Percentiles rank a stretch among this genome's conserved stretches.
Evolutionary conservation across 2,113 vertebrate genomes (phyloP).

Genomic region (Loxodonta africana): DNA sequence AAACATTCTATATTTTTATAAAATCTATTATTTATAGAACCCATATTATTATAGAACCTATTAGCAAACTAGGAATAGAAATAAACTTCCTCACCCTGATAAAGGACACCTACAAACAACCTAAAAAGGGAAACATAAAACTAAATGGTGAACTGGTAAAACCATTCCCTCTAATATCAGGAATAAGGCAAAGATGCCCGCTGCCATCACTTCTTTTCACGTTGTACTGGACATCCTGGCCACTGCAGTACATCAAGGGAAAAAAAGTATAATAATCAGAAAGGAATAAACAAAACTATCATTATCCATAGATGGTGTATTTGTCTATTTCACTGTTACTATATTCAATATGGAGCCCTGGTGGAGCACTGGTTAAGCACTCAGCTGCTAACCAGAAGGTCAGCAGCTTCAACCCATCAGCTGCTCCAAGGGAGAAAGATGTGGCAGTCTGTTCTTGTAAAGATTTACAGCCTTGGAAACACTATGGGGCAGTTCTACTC

Average conservation of each 20-base stretch:
- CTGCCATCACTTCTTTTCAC: background rate
- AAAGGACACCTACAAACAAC: background rate
- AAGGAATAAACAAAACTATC: background rate
- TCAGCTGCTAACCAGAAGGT: too few species aligned
- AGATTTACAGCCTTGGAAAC: too few species aligned
- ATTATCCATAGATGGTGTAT: background rate
- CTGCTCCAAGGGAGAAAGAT: too few species aligned
- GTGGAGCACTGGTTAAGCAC: too few species aligned
- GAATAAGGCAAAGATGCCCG: background rate
- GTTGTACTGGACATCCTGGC: background rate
- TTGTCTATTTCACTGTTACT: constrained; percentile 6
- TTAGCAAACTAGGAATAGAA: too few species aligned
- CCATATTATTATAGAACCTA: too few species aligned
- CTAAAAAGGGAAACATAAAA: background rate
- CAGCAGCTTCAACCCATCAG: too few species aligned
- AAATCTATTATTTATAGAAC: too few species aligned
- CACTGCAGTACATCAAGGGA: too few species aligned
- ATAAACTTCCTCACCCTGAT: background rate
- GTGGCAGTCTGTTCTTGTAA: too few species aligned
- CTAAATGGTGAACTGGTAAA: background rate
- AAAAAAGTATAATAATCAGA: background rate
- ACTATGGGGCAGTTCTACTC: too few species aligned
- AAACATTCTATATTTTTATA: background rate
- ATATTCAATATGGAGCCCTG: background rate
- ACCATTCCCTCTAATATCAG: background rate